Conservation (phyloP, 1,140 invertebrate genomes). For the Physella acuta region DNA sequence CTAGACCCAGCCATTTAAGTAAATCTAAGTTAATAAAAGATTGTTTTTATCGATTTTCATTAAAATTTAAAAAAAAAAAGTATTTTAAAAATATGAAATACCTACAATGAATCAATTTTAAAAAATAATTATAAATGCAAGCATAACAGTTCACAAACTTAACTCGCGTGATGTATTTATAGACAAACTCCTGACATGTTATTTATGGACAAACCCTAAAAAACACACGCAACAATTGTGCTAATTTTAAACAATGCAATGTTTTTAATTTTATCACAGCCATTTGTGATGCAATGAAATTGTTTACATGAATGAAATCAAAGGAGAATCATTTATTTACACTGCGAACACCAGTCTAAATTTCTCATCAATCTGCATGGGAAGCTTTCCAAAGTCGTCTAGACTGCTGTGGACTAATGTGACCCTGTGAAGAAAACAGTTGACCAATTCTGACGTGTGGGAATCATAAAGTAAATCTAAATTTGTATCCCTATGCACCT, state of each 20-base stretch:
- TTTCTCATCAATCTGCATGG: conserved; percentile 27
- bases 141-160: too few species aligned
- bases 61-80: too few species aligned
- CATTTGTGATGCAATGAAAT: not conserved
- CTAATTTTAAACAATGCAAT: not conserved
- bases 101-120: too few species aligned
- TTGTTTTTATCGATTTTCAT: too few species aligned
- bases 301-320: not conserved
- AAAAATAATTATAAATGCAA: too few species aligned
- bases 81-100: too few species aligned
- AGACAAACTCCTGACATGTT: not conserved
- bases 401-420: conserved; percentile 26
- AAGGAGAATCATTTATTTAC: not conserved
- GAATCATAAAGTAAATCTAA: too few species aligned
- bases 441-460: not conserved
- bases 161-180: too few species aligned
- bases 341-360: not conserved
- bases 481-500: too few species aligned
- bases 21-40: too few species aligned
- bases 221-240: not conserved
- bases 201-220: not conserved
- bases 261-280: not conserved
- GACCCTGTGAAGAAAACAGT: conserved; percentile 26
- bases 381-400: conserved; percentile 30
- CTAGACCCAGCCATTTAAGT: too few species aligned